Evolutionary conservation across 2,113 vertebrate species (phyloP).

Genomic region (Ptilorrhoa leucosticta): DNA sequence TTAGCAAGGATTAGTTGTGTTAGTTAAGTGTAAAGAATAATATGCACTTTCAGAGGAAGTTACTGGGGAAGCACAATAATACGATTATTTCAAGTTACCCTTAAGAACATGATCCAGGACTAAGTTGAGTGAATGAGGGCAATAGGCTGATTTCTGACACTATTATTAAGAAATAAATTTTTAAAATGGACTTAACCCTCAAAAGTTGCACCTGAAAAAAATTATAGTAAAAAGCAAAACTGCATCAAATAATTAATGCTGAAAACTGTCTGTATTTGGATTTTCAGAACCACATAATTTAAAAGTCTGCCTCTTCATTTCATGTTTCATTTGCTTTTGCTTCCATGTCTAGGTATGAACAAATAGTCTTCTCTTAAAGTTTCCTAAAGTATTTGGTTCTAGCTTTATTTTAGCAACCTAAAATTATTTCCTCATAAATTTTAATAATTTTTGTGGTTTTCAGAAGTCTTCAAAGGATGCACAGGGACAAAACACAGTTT

Average conservation of each 20-base stretch:
- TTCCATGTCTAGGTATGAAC: conserved; percentile 27
- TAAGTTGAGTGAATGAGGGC: neutral
- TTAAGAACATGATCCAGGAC: neutral
- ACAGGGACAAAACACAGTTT: neutral
- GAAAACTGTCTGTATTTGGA: neutral
- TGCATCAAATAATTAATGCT: conserved; percentile 23
- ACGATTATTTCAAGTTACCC: neutral
- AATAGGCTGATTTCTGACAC: neutral
- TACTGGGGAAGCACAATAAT: neutral
- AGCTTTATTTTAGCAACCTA: conserved; percentile 1
- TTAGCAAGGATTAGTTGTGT: neutral
- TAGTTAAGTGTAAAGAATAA: conserved; percentile 22
- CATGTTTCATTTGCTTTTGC: neutral
- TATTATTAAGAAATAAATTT: neutral
- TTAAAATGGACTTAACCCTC: conserved; percentile 12
- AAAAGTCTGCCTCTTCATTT: neutral
- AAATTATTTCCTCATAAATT: conserved; percentile 43
- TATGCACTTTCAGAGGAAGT: neutral
- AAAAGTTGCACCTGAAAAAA: conserved; percentile 29
- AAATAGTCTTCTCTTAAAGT: conserved; percentile 38
- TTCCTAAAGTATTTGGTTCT: conserved; percentile 25
- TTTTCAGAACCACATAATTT: neutral
- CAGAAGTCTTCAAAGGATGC: conserved; percentile 39
- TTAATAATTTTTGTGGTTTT: conserved; percentile 48
- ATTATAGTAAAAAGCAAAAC: neutral